Percentiles rank a stretch among this genome's conserved stretches.
phyloP scores from a whole-genome alignment of 1,140 invertebrate genomes.

The Penaeus chinensis region DNA sequence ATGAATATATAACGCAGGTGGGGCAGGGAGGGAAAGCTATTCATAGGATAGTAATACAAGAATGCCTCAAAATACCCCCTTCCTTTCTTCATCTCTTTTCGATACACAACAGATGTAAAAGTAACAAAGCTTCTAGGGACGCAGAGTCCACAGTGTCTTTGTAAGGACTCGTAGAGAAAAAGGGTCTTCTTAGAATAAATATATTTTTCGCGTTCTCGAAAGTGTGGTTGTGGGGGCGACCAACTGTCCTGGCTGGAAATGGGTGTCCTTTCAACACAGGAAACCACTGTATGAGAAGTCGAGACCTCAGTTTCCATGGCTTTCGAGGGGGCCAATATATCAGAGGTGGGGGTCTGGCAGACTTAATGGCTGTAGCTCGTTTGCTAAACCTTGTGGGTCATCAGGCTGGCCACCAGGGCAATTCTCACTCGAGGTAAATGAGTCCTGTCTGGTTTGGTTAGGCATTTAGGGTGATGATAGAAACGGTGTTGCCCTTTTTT shows the following conservation, averaged over 20 bases:
- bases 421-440: constrained; percentile 61
- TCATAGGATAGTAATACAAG: no score
- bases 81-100: no score
- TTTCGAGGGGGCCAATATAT: constrained; percentile 46
- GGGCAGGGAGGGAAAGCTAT: no score
- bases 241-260: constrained; percentile 30
- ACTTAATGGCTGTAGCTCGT: constrained; percentile 56
- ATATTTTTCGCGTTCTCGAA: not conserved
- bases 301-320: constrained; percentile 41
- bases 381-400: constrained; percentile 56
- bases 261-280: constrained; percentile 44
- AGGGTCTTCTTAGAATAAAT: no score
- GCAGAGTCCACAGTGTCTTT: no score
- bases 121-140: no score
- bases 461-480: constrained; percentile 61
- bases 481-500: constrained; percentile 61
- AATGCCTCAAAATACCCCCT: no score
- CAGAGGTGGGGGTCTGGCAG: constrained; percentile 37
- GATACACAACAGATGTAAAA: no score
- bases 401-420: constrained; percentile 53
- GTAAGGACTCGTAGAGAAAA: no score
- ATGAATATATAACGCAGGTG: no score
- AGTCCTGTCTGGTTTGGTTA: constrained; percentile 60
- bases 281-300: constrained; percentile 44
- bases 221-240: constrained; percentile 50